Evolutionary conservation across 2,888 invertebrate genomes (phyloP).

Genomic region (Aleiodes alternator): DNA sequence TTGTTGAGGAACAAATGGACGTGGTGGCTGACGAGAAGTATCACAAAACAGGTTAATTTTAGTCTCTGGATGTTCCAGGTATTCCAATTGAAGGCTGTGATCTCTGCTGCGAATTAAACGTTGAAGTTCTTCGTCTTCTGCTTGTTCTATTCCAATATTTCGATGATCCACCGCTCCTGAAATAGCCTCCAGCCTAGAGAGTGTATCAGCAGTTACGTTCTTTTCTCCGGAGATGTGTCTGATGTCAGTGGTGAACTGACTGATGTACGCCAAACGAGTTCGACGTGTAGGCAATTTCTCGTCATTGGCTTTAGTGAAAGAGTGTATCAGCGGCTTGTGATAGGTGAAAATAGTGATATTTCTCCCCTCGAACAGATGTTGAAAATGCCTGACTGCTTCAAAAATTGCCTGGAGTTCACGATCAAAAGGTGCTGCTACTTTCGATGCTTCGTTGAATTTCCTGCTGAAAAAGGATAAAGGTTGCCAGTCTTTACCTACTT

Average conservation of each 20-base stretch:
- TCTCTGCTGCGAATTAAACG: neutral
- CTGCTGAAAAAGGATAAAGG: neutral
- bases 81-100: neutral
- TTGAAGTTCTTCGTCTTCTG: slow-evolving; percentile 1
- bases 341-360: slow-evolving; percentile 28
- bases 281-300: neutral
- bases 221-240: slow-evolving; percentile 37
- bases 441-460: neutral
- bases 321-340: slow-evolving; percentile 38
- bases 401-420: slow-evolving; percentile 42
- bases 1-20: slow-evolving; percentile 1
- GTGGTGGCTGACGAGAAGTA: neutral
- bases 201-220: slow-evolving; percentile 10
- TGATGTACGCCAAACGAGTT: neutral
- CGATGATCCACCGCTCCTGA: neutral
- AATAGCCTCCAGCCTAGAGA: neutral
- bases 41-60: neutral
- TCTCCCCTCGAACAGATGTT: slow-evolving; percentile 29
- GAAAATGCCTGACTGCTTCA: slow-evolving; percentile 31
- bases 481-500: neutral
- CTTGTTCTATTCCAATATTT: neutral
- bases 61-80: neutral
- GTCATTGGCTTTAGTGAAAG: slow-evolving; percentile 11
- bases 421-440: slow-evolving; percentile 51
- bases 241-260: slow-evolving; percentile 46